Conservation (phyloP, 1,140 invertebrate species). For the Drosophila lowei region DNA sequence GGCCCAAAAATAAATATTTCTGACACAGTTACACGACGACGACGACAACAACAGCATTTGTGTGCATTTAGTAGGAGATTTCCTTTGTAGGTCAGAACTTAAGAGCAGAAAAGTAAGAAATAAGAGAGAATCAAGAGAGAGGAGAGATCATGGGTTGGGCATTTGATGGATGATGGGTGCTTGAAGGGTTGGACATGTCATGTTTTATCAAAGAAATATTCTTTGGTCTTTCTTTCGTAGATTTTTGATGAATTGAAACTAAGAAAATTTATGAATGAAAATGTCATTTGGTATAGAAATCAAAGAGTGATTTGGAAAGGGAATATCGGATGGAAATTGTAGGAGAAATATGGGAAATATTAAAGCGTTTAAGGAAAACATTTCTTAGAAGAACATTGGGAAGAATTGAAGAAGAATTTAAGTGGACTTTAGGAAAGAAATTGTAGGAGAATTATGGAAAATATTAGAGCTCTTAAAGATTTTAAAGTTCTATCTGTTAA, state of each 20-base stretch:
- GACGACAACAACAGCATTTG: constrained; percentile 31
- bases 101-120: background rate
- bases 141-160: constrained; percentile 15
- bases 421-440: no score
- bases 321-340: background rate
- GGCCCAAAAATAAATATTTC: constrained; percentile 69
- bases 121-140: constrained; percentile 11
- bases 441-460: no score
- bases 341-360: no score
- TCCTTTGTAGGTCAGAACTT: constrained; percentile 50
- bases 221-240: background rate
- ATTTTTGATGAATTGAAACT: constrained; percentile 9
- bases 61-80: constrained; percentile 19
- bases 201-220: constrained; percentile 30
- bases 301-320: no score
- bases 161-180: background rate
- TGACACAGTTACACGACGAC: constrained; percentile 68
- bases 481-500: no score
- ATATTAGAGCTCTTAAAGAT: no score
- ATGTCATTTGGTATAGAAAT: constrained; percentile 5
- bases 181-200: constrained; percentile 38
- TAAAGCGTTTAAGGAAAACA: background rate
- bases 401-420: no score
- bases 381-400: background rate
- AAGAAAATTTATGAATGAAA: constrained; percentile 7